phyloP scores from a whole-genome alignment of 2,888 invertebrate species.

The Acleris holmiana region DNA sequence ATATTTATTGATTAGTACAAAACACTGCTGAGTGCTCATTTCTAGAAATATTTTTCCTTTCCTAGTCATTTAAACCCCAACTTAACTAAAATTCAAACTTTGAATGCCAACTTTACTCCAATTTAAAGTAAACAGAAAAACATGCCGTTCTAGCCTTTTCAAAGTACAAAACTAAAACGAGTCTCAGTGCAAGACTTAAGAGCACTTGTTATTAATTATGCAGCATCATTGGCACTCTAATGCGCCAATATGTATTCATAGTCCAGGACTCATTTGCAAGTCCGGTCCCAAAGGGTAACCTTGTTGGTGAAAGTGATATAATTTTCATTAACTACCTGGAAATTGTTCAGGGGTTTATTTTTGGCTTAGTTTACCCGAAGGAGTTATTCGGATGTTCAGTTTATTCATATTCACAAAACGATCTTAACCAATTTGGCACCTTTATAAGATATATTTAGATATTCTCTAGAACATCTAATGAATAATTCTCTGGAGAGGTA shows the following conservation, averaged over 20 bases:
- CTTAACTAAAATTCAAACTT: too few species aligned
- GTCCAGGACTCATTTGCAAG: constrained; percentile 64
- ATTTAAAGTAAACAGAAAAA: background rate
- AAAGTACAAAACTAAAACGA: constrained; percentile 38
- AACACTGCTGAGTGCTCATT: too few species aligned
- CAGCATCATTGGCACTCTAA: constrained; percentile 63
- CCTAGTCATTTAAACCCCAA: too few species aligned
- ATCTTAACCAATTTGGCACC: too few species aligned
- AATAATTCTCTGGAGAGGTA: constrained; percentile 7
- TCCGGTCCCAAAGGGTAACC: constrained; percentile 47
- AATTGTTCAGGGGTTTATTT: constrained; percentile 12
- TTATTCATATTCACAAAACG: background rate
- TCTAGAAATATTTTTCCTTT: too few species aligned
- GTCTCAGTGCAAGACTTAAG: constrained; percentile 54
- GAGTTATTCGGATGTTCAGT: background rate
- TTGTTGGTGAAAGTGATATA: constrained; percentile 51
- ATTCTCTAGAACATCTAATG: too few species aligned
- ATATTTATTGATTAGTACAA: background rate
- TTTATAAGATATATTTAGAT: too few species aligned
- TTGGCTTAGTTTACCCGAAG: background rate
- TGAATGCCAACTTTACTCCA: too few species aligned
- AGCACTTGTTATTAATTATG: constrained; percentile 67
- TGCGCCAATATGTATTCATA: constrained; percentile 78
- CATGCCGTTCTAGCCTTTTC: constrained; percentile 13
- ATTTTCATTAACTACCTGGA: constrained; percentile 49